These are phyloP conservation scores for Folsomia candida DNA, from an alignment of 2,888 invertebrate genomes.

Conservation along the genomic window DNA sequence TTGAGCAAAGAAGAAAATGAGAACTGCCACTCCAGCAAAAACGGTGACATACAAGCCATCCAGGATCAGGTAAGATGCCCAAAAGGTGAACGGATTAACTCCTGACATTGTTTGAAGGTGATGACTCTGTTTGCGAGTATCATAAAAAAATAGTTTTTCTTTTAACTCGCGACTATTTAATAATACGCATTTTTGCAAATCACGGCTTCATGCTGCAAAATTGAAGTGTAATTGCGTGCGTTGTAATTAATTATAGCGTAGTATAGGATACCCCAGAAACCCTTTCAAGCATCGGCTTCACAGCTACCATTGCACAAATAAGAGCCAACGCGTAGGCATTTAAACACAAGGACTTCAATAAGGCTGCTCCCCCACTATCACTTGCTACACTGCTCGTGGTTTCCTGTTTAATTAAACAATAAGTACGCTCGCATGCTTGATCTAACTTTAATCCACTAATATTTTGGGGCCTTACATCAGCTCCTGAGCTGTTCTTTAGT, in stretches of 20 bases:
- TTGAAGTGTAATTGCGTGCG: not conserved
- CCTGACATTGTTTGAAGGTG: slow-evolving; percentile 32
- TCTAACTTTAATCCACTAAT: not conserved
- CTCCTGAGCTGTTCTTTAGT: slow-evolving; percentile 7
- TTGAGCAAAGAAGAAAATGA: slow-evolving; percentile 16
- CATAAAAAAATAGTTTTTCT: too few relatives aligned
- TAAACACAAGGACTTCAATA: slow-evolving; percentile 26
- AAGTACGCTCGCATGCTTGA: too few relatives aligned
- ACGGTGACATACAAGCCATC: slow-evolving; percentile 18
- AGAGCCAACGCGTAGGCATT: slow-evolving; percentile 25
- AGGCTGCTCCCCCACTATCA: slow-evolving; percentile 9
- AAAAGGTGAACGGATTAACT: slow-evolving; percentile 21
- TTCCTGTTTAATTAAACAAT: not conserved
- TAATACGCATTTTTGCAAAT: not conserved
- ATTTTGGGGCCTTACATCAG: slow-evolving; percentile 9
- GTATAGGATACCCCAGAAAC: slow-evolving; percentile 16
- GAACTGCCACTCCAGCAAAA: slow-evolving; percentile 3
- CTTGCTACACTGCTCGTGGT: not conserved
- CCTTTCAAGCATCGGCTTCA: slow-evolving; percentile 26
- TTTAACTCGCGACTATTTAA: too few relatives aligned
- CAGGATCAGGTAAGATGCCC: slow-evolving; percentile 21
- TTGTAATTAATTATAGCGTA: not conserved
- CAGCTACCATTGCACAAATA: slow-evolving; percentile 23
- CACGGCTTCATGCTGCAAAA: not conserved
- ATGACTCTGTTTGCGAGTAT: slow-evolving; percentile 14